Base-by-base conservation (phyloP, 2,797 vertebrate species). In the Scleropages formosus region DNA sequence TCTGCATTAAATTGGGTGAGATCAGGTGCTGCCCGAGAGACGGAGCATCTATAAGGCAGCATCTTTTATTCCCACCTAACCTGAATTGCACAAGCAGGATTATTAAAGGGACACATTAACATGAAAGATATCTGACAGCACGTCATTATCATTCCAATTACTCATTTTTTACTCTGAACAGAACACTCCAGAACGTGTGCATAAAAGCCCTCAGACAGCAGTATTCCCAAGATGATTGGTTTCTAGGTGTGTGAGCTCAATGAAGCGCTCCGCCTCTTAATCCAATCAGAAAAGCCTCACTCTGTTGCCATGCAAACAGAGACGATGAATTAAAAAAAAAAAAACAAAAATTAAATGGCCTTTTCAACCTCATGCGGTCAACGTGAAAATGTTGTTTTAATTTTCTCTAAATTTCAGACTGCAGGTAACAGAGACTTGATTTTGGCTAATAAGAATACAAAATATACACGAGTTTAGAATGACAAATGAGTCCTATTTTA, bases 101-200 rank as follows among this genome's bases (percentile, higher is more conserved):
- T 39, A 71, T 15, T 71, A 26, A 71, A 58, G 56, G 49, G 71
- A 58, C 22, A 56, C 53, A 56, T 12, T 18, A 39, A 51, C 26
- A 58, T 58, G 56, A 71, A 68, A 49, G 24, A 71, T 51, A 24
- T 71, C 51, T 7, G 58, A 24, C 69, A 56, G 22, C 49, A 71
- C 58, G n/a, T 71, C n/a, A 71, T 71, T 71, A 58, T 26, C 69
- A 58, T 71, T 56, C 26, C 18, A 71, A 71, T 58, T 71, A 71
- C 51, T 18, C 16, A 31, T 56, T 71, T 16, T 2, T 71, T 20
- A 58, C 51, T 39, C 16, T 26, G 69, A 71, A 71, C 53, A 22
- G 49, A 74, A 39, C 65, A 22, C 61, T 11, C 27, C 60, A 51
- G 47, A 4, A 22, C 49, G 67, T 51, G 13, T 53, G 13, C 13